Evolutionary conservation across 2,113 vertebrate species (phyloP), one percentile per base, ranked within the genome.

Genomic region (Dendrocopos noguchii): DNA sequence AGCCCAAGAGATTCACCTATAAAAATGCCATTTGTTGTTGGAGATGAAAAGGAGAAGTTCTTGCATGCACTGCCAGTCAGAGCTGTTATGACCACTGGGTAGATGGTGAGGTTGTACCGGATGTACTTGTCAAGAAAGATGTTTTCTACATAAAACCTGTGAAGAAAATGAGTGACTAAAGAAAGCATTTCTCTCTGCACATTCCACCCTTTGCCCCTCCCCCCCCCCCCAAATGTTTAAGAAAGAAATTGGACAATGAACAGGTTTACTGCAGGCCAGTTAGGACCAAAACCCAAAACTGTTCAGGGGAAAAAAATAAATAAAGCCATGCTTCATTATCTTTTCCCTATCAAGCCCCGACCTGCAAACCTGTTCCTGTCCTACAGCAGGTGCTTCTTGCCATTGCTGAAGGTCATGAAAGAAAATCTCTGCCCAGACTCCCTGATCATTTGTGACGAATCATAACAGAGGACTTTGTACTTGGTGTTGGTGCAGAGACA

Each of bases 141-240:
- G 95, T 98, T 98, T 95, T 99, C 98, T 36, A 98, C 91, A 57
- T 95, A 95, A 94, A 98, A 98, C 98, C 98, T 98, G 92, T 21
- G 68, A 73, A 94, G 61, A 94, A 39, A 79, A 50, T 80, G 17
- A 83, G 16, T 20, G 9, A 55, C 14, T 14, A 50, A 28, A 76
- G 21, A 63, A 63, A 89, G n/a, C 21, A 21, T 44, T 84, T 74
- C 53, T 16, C 10, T 53, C 22, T n/a, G 10, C 42, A 36, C 3
- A 7, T 33, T n/a, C 14, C 25, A 27, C 27, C 12, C 12, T 13
- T 22, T 22, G 20, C 24, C 15, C 24, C 39, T 5, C 10, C 39
- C 39, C 39, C 39, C 10, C 39, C 39, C 39, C 39, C 39, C 39
- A 12, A 39, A 39, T 4, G 39, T 59, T 74, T 53, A 64, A 44